Conservation (phyloP, 2,113 vertebrate genomes). For the Gobius niger region DNA sequence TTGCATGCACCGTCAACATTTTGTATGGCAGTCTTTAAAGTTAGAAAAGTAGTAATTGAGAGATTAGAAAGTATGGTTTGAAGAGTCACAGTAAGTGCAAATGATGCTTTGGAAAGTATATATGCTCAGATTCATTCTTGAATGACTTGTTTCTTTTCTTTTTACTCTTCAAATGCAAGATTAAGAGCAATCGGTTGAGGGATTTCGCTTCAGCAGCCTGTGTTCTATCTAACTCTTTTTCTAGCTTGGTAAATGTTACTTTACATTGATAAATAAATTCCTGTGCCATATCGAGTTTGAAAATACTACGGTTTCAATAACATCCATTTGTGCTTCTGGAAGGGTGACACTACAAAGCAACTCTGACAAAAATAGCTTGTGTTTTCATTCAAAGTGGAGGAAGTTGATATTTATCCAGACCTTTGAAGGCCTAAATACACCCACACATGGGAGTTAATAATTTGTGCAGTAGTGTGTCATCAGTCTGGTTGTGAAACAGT, state of each 20-base stretch:
- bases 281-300: neutral
- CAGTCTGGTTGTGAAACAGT: no score
- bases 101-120: neutral
- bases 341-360: neutral
- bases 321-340: neutral
- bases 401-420: neutral
- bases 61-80: constrained; percentile 18
- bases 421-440: neutral
- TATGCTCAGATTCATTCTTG: constrained; percentile 7
- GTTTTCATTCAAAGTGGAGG: neutral
- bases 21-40: neutral
- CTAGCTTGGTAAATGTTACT: constrained; percentile 37
- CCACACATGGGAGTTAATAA: neutral
- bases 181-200: neutral
- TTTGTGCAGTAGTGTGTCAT: neutral
- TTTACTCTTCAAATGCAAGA: neutral
- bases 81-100: neutral
- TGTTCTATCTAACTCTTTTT: constrained; percentile 36
- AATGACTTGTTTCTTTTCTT: constrained; percentile 4
- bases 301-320: neutral
- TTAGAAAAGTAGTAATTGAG: neutral
- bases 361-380: neutral
- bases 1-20: neutral
- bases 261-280: constrained; percentile 7
- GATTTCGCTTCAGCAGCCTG: neutral